Evolutionary conservation across 2,888 invertebrate species (phyloP), one percentile per base, ranked within the genome.

Genomic region (Seira sanloemensis): DNA sequence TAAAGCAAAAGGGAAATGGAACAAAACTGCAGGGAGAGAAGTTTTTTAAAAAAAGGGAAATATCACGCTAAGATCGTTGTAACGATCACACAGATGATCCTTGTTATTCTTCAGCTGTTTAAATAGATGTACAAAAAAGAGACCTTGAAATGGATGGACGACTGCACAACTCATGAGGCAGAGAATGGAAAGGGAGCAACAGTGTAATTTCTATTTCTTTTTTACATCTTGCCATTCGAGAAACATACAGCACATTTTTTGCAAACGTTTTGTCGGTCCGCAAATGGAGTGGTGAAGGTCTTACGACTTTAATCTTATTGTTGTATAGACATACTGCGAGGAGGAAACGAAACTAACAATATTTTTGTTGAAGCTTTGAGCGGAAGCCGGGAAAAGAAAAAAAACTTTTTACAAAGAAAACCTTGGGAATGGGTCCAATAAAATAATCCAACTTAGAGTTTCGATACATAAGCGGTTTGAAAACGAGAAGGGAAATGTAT

Each of bases 341-440:
- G n/a, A n/a, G n/a, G n/a, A n/a, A n/a, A n/a, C n/a, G n/a, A n/a
- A n/a, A n/a, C n/a, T n/a, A n/a, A n/a, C n/a, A n/a, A n/a, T n/a
- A n/a, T n/a, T n/a, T n/a, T n/a, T n/a, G n/a, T n/a, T n/a, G n/a
- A n/a, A n/a, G n/a, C n/a, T n/a, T n/a, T n/a, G n/a, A n/a, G n/a
- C n/a, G n/a, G n/a, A n/a, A n/a, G n/a, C n/a, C n/a, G n/a, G n/a
- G n/a, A n/a, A n/a, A n/a, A n/a, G n/a, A n/a, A n/a, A n/a, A n/a
- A n/a, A n/a, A n/a, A n/a, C n/a, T n/a, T n/a, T n/a, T n/a, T n/a
- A n/a, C 27, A n/a, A 23, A 24, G 19, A 23, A 72, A 73, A 58
- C 73, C 73, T 58, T 73, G 54, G 73, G 73, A 73, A 58, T 23
- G 37, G 7, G 54, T 54, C 73, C 73, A 73, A 73, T 73, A 73